Evolutionary conservation across 2,888 invertebrate genomes (phyloP).

Genomic region (Chalcosyrphus nemorum): DNA sequence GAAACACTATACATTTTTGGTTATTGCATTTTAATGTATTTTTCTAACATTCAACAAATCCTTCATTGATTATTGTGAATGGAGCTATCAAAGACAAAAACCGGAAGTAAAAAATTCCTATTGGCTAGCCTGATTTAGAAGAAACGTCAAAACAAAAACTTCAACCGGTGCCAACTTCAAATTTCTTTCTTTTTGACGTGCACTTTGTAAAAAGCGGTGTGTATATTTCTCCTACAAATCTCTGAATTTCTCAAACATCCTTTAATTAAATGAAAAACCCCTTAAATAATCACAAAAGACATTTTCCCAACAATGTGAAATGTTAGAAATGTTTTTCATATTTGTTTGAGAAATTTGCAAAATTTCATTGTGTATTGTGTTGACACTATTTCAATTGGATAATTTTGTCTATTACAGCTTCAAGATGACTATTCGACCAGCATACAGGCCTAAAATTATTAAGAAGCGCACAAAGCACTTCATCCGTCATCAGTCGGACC

Average conservation of each 20-base stretch:
- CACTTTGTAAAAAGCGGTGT: conserved; percentile 78
- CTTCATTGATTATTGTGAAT: conserved; percentile 31
- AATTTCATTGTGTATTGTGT: conserved; percentile 69
- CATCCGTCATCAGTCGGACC: conserved; percentile 98
- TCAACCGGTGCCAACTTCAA: conserved; percentile 77
- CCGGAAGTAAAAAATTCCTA: conserved; percentile 17
- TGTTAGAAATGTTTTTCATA: background rate
- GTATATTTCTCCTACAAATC: conserved; percentile 76
- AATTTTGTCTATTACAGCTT: conserved; percentile 78
- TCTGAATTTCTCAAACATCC: conserved; percentile 76
- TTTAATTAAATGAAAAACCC: conserved; percentile 57
- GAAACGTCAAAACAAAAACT: conserved; percentile 61
- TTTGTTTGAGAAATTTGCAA: conserved; percentile 62
- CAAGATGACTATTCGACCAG: conserved; percentile 94
- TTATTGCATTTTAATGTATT: no score
- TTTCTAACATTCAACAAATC: no score
- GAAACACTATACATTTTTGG: no score
- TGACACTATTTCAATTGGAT: conserved; percentile 66
- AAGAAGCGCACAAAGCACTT: conserved; percentile 99
- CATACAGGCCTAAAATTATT: conserved; percentile 93
- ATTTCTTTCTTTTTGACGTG: conserved; percentile 80
- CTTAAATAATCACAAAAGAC: background rate
- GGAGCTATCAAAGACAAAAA: conserved; percentile 5
- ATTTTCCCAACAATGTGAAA: conserved; percentile 44
- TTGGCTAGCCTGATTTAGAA: background rate